Evolutionary conservation across 1,140 invertebrate genomes (phyloP), one percentile per base, ranked within the genome.

Genomic region (Sminthurides bifidus): DNA sequence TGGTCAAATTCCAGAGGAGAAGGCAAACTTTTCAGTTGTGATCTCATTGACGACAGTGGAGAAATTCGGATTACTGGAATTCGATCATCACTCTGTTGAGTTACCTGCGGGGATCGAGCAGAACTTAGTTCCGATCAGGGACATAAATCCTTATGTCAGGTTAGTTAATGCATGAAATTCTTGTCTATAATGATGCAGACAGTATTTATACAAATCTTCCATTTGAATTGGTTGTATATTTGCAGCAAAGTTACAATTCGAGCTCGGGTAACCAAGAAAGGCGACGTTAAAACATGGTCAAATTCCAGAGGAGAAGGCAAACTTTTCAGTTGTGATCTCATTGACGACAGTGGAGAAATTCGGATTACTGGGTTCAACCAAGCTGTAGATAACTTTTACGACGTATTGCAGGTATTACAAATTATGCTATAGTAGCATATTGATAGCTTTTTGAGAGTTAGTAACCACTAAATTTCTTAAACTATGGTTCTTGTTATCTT

Each of bases 11-110:
- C 88, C 0, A 77, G 79, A 48, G 92, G 93, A 0, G 87, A 93
- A 73, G 94, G 93, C 1, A 91, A 90, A 69, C 73, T 98, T 1
- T 98, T 98, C 68, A 88, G 80, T 62, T 83, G 97, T 72, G 89
- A 92, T 71, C 71, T 98, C 0, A 72, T 89, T 49, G 96, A 99
- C 74, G 87, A 94, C 63, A 87, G 80, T 65, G 92, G 92, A 10
- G 92, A 96, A 73, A 97, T 98, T 54, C 75, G 88, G 54, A 86
- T 86, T n/a, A 95, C 92, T 1, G 92, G 81, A n/a, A 8, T 99
- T 98, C 68, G 90, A 82, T 66, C 85, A 88, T 8, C 26, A n/a
- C n/a, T n/a, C n/a, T n/a, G n/a, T n/a, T n/a, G n/a, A n/a, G n/a
- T n/a, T 29, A 4, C 40, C 31, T 12, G 14, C 14, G 10, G 10